Percentiles rank a stretch among this genome's conserved stretches.
Evolutionary conservation across 2,113 vertebrate species (phyloP).

Genomic region (Vidua chalybeata): DNA sequence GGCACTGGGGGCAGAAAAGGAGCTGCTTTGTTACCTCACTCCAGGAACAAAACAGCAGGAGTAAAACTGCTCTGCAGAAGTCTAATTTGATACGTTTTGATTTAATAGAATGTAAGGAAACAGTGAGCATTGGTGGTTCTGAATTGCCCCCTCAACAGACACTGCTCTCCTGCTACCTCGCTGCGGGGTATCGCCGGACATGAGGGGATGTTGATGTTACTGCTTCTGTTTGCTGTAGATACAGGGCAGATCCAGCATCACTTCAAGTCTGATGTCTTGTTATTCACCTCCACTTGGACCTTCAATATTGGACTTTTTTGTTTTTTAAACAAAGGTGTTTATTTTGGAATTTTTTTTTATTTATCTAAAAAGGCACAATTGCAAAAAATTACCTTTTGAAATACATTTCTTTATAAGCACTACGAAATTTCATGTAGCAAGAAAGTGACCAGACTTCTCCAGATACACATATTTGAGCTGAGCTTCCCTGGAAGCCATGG

Average conservation of each 20-base stretch:
- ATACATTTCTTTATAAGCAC: slow-evolving; percentile 56
- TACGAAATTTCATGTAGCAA: slow-evolving; percentile 38
- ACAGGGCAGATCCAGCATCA: not conserved
- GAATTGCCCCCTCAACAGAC: not conserved
- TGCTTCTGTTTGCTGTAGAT: not conserved
- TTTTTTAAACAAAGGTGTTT: slow-evolving; percentile 62
- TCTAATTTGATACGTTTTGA: fast-evolving
- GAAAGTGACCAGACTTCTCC: slow-evolving; percentile 15
- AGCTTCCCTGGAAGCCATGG: not conserved
- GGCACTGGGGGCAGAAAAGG: not conserved
- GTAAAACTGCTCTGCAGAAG: not conserved
- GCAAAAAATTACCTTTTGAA: slow-evolving; percentile 62
- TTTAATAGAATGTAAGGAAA: not conserved
- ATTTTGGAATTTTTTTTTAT: slow-evolving; percentile 67
- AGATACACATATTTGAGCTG: not conserved
- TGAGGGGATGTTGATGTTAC: fast-evolving
- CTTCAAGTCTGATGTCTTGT: not conserved
- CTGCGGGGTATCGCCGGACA: not conserved
- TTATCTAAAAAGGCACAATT: slow-evolving; percentile 72
- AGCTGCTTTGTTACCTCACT: not conserved
- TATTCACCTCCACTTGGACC: not conserved
- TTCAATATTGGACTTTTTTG: not conserved
- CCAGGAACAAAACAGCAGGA: not conserved
- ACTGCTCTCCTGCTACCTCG: not conserved
- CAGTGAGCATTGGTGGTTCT: not conserved